Evolutionary conservation across 64 coral and sea anemone genomes (phyloP).

Genomic region (Pachyseris speciosa): DNA sequence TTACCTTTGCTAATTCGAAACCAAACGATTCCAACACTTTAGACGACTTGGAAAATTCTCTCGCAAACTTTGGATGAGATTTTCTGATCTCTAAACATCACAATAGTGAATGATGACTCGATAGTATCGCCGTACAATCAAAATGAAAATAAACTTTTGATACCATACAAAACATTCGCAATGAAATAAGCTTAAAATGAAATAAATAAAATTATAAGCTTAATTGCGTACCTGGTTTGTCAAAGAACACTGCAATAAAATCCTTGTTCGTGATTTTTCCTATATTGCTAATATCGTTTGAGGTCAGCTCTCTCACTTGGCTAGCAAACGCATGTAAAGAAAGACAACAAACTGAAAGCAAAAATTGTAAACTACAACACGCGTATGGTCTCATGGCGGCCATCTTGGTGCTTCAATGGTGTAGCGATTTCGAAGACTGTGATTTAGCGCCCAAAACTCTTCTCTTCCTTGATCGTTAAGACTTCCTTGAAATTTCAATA

Average conservation of each 20-base stretch:
- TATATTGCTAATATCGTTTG: background rate
- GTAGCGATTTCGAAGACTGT: background rate
- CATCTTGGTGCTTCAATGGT: background rate
- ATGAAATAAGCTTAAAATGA: background rate
- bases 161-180: background rate
- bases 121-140: background rate
- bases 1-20: conserved; percentile 47
- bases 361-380: background rate
- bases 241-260: conserved; percentile 55
- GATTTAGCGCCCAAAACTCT: background rate
- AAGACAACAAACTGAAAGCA: background rate
- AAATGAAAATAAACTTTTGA: background rate
- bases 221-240: conserved; percentile 19
- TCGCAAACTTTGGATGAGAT: conserved; percentile 11
- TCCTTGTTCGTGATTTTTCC: background rate
- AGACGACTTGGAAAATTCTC: conserved; percentile 13
- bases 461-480: background rate
- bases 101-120: background rate
- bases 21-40: conserved; percentile 44
- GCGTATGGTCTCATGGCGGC: background rate
- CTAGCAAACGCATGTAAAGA: background rate
- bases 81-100: conserved; percentile 27
- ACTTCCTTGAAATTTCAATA: background rate
- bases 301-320: background rate
- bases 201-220: background rate